Evolutionary conservation across 1,140 invertebrate genomes (phyloP).

Genomic region (Rhagoletis pomonella): DNA sequence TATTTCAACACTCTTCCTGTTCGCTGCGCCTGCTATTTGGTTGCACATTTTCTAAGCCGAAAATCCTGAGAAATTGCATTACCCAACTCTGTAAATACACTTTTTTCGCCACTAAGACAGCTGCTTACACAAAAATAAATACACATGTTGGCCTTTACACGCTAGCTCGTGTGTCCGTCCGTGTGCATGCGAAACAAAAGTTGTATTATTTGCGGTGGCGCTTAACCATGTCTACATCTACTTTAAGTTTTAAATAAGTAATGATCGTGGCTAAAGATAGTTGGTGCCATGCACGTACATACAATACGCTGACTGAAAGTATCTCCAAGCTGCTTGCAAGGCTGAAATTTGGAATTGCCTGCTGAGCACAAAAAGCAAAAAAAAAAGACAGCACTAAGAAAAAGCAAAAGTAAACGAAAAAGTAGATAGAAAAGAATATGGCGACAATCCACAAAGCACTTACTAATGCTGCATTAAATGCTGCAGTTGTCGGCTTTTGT

Average conservation of each 20-base stretch:
- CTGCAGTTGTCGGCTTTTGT: constrained; percentile 5
- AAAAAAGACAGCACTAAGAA: no score
- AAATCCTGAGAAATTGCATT: constrained; percentile 43
- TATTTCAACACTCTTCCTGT: neutral
- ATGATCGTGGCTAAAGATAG: constrained; percentile 37
- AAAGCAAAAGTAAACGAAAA: neutral
- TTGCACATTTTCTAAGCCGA: constrained; percentile 37
- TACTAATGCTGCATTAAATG: constrained; percentile 23
- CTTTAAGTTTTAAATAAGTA: constrained; percentile 47
- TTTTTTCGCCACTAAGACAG: neutral
- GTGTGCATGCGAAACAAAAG: neutral
- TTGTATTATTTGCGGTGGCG: constrained; percentile 14
- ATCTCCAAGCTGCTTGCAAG: neutral
- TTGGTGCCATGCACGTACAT: no score
- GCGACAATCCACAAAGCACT: constrained; percentile 38
- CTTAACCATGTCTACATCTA: constrained; percentile 23
- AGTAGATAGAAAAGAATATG: neutral
- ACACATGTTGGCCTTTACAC: neutral
- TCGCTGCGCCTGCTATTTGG: neutral
- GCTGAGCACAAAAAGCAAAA: neutral
- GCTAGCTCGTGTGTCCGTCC: neutral
- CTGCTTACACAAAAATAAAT: constrained; percentile 28
- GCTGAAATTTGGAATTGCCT: neutral
- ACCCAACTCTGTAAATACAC: constrained; percentile 16
- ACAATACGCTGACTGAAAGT: neutral